Conservation (phyloP, 1,140 invertebrate genomes). For the Orius insidiosus region DNA sequence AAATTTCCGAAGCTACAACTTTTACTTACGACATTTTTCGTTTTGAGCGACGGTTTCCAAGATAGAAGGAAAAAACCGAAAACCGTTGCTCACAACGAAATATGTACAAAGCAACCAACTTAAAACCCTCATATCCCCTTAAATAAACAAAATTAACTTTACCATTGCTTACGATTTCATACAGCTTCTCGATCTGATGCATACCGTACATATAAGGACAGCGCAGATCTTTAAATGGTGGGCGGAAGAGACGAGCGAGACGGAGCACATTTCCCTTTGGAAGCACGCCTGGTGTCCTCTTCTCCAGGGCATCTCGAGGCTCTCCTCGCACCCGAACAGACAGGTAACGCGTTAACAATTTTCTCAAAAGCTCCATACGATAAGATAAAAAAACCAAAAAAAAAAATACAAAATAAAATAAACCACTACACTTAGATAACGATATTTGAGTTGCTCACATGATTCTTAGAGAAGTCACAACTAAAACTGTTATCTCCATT, state of each 20-base stretch:
- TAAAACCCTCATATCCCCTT: too few relatives aligned
- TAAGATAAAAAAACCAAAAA: constrained; percentile 4
- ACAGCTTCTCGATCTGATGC: constrained; percentile 84
- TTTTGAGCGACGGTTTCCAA: too few relatives aligned
- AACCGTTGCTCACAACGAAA: too few relatives aligned
- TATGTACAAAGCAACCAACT: too few relatives aligned
- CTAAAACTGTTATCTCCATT: neutral
- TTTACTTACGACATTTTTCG: too few relatives aligned
- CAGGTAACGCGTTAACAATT: constrained; percentile 29
- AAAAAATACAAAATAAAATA: too few relatives aligned
- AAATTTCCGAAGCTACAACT: too few relatives aligned
- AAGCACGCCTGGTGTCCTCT: constrained; percentile 83
- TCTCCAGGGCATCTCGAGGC: constrained; percentile 73
- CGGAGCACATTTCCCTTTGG: constrained; percentile 64
- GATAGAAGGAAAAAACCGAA: too few relatives aligned
- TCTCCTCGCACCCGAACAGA: constrained; percentile 81
- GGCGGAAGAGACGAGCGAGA: constrained; percentile 63
- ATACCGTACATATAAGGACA: constrained; percentile 82
- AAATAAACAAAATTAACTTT: too few relatives aligned
- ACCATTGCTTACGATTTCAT: constrained; percentile 18
- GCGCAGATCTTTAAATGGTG: constrained; percentile 83
- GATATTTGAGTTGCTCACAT: too few relatives aligned
- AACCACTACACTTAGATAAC: too few relatives aligned
- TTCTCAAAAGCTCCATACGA: neutral
- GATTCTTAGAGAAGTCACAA: neutral